Base-by-base conservation (phyloP, 2,888 invertebrate genomes). In the Himalopsyche anomala region DNA sequence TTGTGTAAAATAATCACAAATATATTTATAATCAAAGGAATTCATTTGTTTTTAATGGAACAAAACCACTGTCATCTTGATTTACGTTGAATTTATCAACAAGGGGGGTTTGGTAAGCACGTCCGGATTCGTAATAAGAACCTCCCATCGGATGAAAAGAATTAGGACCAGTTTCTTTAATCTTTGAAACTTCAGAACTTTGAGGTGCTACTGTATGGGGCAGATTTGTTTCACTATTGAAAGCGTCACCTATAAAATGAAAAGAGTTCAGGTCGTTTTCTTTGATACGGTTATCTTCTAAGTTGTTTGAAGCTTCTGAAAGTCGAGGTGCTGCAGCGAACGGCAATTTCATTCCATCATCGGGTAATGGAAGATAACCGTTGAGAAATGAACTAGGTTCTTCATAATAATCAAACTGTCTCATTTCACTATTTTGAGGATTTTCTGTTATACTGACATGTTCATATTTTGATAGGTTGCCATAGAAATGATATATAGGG, bases 371-470 rank as follows among this genome's bases (percentile, higher is more conserved):
- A 12, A 85, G 40, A 80, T 84, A 86, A 55, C 82, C 80, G 12
- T 87, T 81, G 81, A 40, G 51, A 55, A 40, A 81, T 17, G 19
- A 55, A 5, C 9, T 42, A 36, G 83, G 36, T 38, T 85, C 85
- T 12, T 83, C 85, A 69, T 84, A 84, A 79, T 83, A 83, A 28
- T 86, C 83, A 5, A 80, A 80, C 28, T 86, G 69, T 51, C 42
- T 84, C 80, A 85, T 83, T 55, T 51, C 80, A 42, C 86, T 84
- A 82, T 28, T 85, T 54, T 62, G 19, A 4, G 87, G 87, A 28
- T 15, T 84, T 51, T 88, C 87, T 45, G 87, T 87, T 17, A 88
- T 86, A 45, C 87, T 85, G 19, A 89, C 51, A 45, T 89, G 80
- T n/a, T 87, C 86, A 69, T 88, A 88, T 0, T 83, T 80, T 19